A percentile compares a stretch with the other conserved stretches of the same genome.
Conservation (phyloP, 2,113 vertebrate species). For the Orcinus orca region DNA sequence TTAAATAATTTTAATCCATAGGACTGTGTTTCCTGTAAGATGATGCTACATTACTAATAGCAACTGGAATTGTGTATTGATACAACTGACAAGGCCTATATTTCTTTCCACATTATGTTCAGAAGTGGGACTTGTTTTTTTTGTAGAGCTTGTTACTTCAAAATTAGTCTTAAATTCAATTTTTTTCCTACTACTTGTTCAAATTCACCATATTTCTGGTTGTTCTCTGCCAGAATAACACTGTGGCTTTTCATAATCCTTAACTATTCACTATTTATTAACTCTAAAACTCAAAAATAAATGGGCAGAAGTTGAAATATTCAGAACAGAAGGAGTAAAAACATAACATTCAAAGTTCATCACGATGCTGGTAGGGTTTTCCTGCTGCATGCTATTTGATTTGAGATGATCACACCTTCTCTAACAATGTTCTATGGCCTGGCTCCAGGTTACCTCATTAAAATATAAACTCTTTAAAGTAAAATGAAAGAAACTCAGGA, state of each 20-base stretch:
- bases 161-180: neutral
- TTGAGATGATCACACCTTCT: neutral
- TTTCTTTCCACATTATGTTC: neutral
- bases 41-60: neutral
- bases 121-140: neutral
- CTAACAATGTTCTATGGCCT: neutral
- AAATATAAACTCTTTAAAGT: neutral
- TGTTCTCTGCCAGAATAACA: neutral
- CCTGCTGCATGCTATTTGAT: neutral
- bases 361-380: neutral
- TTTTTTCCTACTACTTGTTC: neutral
- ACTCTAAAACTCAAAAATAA: neutral
- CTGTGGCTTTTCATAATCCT: neutral
- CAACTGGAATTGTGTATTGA: neutral
- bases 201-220: constrained; percentile 19
- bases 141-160: neutral
- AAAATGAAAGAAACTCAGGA: neutral
- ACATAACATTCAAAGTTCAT: neutral
- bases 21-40: neutral
- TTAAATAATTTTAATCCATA: neutral
- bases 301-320: neutral
- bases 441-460: neutral
- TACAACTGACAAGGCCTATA: neutral
- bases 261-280: constrained; percentile 26
- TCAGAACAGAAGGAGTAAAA: neutral